These are phyloP conservation scores for Amiota communis DNA, from an alignment of 2,888 invertebrate genomes.

Conservation along the genomic window DNA sequence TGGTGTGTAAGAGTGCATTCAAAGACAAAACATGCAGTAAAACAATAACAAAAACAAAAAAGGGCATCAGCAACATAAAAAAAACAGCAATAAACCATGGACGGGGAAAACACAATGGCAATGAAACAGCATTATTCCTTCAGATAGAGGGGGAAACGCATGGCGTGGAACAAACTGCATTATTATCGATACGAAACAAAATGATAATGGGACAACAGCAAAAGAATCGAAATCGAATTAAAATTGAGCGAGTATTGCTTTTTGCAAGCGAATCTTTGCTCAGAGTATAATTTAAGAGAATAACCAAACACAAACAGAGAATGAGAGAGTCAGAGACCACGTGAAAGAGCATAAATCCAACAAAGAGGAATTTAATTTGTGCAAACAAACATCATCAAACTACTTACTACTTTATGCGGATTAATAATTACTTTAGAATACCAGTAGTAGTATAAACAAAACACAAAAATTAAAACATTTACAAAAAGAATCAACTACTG, in stretches of 20 bases:
- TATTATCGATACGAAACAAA: constrained; percentile 1
- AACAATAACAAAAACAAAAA: constrained; percentile 37
- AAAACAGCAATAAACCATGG: neutral
- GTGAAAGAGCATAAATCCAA: neutral
- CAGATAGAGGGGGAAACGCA: constrained; percentile 28
- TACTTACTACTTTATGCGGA: neutral
- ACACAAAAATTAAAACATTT: neutral
- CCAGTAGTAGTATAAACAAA: too few relatives aligned
- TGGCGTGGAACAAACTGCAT: constrained; percentile 4
- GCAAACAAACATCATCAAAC: neutral
- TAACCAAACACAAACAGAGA: neutral
- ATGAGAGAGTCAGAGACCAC: neutral
- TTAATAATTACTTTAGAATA: neutral
- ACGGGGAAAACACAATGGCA: constrained; percentile 52
- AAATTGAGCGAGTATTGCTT: too few relatives aligned
- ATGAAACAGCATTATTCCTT: constrained; percentile 52
- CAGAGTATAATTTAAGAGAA: neutral
- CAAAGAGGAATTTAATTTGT: neutral
- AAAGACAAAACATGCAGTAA: neutral
- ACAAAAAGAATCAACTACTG: neutral
- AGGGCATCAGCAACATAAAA: constrained; percentile 35
- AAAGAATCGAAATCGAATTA: neutral
- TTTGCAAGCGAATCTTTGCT: too few relatives aligned
- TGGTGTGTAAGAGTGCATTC: constrained; percentile 23
- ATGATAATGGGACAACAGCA: neutral